Evolutionary conservation across 2,888 invertebrate species (phyloP).

Genomic region (Cosmia trapezina): DNA sequence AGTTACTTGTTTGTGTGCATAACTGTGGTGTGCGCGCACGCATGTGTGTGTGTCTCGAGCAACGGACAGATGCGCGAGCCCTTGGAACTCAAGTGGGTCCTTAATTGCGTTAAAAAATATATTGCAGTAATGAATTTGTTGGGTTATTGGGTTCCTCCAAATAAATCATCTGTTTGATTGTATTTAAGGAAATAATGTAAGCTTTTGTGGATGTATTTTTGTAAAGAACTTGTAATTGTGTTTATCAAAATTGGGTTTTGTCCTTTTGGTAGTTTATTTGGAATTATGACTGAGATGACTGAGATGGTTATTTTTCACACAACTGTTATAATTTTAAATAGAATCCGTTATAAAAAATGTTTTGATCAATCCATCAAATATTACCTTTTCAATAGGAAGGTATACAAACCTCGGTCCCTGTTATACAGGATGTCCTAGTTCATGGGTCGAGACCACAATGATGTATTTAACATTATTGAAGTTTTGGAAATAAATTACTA

Average conservation of each 20-base stretch:
- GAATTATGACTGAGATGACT: too few species aligned
- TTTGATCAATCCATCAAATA: neutral
- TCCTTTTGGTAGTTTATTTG: too few species aligned
- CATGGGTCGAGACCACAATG: too few species aligned
- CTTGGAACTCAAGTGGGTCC: conserved; percentile 66
- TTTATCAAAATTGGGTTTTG: neutral
- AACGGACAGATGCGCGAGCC: conserved; percentile 74
- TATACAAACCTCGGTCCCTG: too few species aligned
- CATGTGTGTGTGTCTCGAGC: conserved; percentile 46
- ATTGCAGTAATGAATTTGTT: conserved; percentile 59
- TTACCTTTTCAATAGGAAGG: neutral
- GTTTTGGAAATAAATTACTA: too few species aligned
- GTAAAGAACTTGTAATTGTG: neutral
- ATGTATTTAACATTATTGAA: too few species aligned
- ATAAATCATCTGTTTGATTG: conserved; percentile 47
- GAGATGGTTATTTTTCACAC: too few species aligned
- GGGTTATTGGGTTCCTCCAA: conserved; percentile 50
- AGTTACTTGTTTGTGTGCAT: conserved; percentile 14
- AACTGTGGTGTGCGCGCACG: conserved; percentile 30
- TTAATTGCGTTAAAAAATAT: conserved; percentile 73
- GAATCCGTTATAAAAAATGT: too few species aligned
- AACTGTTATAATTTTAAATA: too few species aligned
- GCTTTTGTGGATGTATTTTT: conserved; percentile 20
- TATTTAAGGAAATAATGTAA: conserved; percentile 24
- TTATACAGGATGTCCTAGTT: too few species aligned